These are phyloP conservation scores for Talpa occidentalis DNA, from an alignment of 2,113 vertebrate species.

Conservation along the genomic window DNA sequence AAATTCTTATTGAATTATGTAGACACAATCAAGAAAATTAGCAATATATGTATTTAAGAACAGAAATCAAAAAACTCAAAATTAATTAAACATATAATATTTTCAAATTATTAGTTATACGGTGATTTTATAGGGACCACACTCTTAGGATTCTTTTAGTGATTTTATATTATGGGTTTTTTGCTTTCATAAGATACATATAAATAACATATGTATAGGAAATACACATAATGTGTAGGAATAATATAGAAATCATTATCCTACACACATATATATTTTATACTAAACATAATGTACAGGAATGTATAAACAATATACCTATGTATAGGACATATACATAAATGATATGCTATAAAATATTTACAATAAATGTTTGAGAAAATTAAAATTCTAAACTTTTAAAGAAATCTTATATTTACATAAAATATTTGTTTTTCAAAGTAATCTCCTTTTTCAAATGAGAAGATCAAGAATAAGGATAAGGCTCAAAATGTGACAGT, in stretches of 20 bases:
- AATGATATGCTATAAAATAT: not conserved
- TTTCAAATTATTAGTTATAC: conserved; percentile 34
- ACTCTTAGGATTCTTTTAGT: not conserved
- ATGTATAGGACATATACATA: not conserved
- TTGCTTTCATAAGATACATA: not conserved
- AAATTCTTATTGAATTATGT: conserved; percentile 77
- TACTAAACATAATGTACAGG: no score
- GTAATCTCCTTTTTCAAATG: not conserved
- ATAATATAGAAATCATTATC: no score
- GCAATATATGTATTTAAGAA: conserved; percentile 40
- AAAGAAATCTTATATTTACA: not conserved
- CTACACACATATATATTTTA: no score
- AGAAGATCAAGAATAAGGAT: not conserved
- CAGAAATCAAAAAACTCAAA: conserved; percentile 54
- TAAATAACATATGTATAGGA: not conserved
- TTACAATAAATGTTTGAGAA: not conserved
- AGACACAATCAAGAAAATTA: conserved; percentile 54
- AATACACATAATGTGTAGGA: not conserved
- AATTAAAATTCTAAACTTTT: not conserved
- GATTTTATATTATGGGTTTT: conserved; percentile 29
- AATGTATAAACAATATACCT: no score
- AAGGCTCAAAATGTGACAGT: conserved; percentile 7
- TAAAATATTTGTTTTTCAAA: conserved; percentile 31
- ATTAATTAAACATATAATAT: conserved; percentile 53
- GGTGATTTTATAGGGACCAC: conserved; percentile 15